Conservation (phyloP, 2,888 invertebrate species). For the Hermaeophaga mercurialis region DNA sequence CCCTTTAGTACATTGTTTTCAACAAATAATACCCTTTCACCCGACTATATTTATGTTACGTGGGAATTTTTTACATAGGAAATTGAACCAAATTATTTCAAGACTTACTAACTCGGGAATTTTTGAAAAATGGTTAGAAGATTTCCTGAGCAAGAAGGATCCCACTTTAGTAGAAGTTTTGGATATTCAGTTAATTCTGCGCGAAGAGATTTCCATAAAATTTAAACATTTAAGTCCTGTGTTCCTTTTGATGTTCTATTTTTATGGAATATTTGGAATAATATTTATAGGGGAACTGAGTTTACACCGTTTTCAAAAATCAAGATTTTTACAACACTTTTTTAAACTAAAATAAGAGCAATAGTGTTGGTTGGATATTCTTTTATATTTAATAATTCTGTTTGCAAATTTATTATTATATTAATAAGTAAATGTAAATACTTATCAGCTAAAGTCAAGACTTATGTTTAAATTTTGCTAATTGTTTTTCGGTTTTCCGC, state of each 20-base stretch:
- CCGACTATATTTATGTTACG: slow-evolving; percentile 47
- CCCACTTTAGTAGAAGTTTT: background rate
- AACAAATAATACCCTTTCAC: slow-evolving; percentile 46
- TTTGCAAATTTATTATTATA: too few species aligned
- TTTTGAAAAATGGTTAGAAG: slow-evolving; percentile 32
- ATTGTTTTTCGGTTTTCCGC: too few species aligned
- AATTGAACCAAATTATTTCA: slow-evolving; percentile 43
- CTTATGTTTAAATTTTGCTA: too few species aligned
- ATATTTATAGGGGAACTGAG: slow-evolving; percentile 12
- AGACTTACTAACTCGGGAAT: slow-evolving; percentile 44
- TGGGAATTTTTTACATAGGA: slow-evolving; percentile 46
- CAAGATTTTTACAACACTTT: too few species aligned
- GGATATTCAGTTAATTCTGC: background rate
- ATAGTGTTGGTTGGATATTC: too few species aligned
- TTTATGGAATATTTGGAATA: background rate
- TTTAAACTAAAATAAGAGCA: too few species aligned
- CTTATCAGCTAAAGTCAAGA: too few species aligned
- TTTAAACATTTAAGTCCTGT: slow-evolving; percentile 10
- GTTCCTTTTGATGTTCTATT: slow-evolving; percentile 3
- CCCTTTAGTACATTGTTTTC: slow-evolving; percentile 40
- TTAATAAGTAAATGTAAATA: too few species aligned
- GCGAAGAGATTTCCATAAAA: background rate
- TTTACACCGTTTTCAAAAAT: background rate
- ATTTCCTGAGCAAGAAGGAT: background rate
- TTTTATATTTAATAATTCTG: too few species aligned